Evolutionary conservation across 2,888 invertebrate genomes (phyloP).

Genomic region (Steinernema hermaphroditum): DNA sequence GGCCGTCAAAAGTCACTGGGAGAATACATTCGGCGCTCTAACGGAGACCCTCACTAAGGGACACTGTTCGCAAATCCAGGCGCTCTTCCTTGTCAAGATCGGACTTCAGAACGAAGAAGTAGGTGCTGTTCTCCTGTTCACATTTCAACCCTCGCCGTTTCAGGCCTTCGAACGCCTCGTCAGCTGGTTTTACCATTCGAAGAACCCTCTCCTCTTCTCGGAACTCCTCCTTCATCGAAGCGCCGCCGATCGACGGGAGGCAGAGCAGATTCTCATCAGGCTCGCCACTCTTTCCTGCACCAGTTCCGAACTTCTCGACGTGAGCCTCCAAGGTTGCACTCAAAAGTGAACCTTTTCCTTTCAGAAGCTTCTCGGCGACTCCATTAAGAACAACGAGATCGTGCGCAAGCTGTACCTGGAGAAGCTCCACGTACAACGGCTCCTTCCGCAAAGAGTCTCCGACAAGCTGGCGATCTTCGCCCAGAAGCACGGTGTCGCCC

Average conservation of each 20-base stretch:
- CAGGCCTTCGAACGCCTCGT: neutral
- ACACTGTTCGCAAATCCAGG: neutral
- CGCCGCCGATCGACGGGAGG: neutral
- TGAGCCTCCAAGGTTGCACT: neutral
- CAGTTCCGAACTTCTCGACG: neutral
- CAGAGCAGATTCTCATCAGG: slow-evolving; percentile 3
- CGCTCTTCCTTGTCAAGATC: neutral
- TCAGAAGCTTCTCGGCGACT: slow-evolving; percentile 7
- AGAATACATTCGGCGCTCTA: neutral
- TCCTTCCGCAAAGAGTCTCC: neutral
- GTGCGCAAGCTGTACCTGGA: neutral
- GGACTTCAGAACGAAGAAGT: neutral
- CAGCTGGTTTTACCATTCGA: neutral
- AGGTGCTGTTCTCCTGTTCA: neutral
- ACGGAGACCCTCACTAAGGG: neutral
- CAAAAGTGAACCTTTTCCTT: neutral
- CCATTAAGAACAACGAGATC: neutral
- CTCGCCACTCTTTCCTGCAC: neutral
- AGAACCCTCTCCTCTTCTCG: neutral
- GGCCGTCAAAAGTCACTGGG: neutral
- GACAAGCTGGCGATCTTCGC: slow-evolving; percentile 1
- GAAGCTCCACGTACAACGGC: slow-evolving; percentile 1
- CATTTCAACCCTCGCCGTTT: neutral
- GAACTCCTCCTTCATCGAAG: neutral
- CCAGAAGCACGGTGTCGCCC: neutral